phyloP scores from a whole-genome alignment of 2,113 vertebrate genomes.

The Felis catus region F.catus_Fca126_mat1.0 CM031425.1:61138001-61138500 shows the following conservation, averaged over 20 bases:
- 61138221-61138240: not conserved
- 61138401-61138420: not conserved
- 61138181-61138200: accelerated
- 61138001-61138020: not conserved
- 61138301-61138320: accelerated
- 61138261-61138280: accelerated
- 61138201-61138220: not conserved
- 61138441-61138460: accelerated
- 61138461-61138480: accelerated
- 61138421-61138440: not conserved
- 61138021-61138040: not conserved
- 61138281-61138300: not conserved
- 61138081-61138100: not conserved
- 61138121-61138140: too few species aligned
- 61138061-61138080: not conserved
- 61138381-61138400: not conserved
- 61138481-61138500: accelerated
- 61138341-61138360: accelerated
- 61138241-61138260: not conserved
- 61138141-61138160: not conserved
- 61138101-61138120: not conserved
- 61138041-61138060: not conserved
- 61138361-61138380: too few species aligned
- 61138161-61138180: too few species aligned
- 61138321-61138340: accelerated